These are phyloP conservation scores for Solen grandis DNA, from an alignment of 1,140 invertebrate species.

Conservation along the genomic window DNA sequence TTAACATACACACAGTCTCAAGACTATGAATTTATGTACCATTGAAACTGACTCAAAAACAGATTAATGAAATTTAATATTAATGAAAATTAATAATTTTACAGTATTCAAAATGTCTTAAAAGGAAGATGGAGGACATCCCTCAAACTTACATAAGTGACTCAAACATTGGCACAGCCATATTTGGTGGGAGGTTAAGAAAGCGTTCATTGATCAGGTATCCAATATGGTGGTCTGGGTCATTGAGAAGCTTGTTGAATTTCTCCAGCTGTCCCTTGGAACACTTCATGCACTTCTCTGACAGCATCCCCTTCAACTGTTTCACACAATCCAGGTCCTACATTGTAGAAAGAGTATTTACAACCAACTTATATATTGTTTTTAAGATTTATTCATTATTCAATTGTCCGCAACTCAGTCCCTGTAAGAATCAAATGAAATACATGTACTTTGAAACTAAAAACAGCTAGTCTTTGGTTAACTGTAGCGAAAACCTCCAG, in stretches of 20 bases:
- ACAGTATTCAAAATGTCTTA: no score
- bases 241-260: constrained; percentile 31
- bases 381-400: background rate
- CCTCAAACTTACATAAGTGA: constrained; percentile 41
- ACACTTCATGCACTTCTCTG: constrained; percentile 41
- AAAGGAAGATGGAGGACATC: no score
- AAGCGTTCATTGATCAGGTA: constrained; percentile 54
- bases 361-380: background rate
- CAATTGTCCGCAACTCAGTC: background rate
- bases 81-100: no score
- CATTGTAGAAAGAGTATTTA: no score
- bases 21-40: no score
- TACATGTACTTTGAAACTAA: no score
- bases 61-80: no score
- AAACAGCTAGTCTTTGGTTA: no score
- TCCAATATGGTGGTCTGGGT: constrained; percentile 44
- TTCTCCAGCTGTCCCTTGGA: constrained; percentile 14
- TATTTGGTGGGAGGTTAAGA: constrained; percentile 46
- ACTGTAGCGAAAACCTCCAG: no score
- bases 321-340: constrained; percentile 52
- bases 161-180: constrained; percentile 53
- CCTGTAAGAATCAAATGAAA: background rate
- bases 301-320: constrained; percentile 31
- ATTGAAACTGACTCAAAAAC: no score
- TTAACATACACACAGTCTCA: no score